Base-by-base conservation (phyloP, 2,797 vertebrate species). In the Antennarius maculatus region DNA sequence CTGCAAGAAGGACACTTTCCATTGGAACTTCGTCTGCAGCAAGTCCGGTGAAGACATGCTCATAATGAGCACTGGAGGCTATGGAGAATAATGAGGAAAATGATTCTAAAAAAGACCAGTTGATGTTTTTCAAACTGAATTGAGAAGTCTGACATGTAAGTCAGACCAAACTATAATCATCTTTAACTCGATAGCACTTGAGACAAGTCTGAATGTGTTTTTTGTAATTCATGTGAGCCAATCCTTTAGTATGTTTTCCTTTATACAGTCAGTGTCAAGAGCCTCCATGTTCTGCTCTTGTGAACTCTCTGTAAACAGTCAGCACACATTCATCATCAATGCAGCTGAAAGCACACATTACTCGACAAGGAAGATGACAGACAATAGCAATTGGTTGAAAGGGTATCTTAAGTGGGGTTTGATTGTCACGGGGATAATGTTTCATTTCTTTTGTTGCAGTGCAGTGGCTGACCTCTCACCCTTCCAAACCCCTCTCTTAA, bases 351-450 rank as follows among this genome's bases (percentile, higher is more conserved):
- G 69, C 66, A 18, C 47, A 74, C 72, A 74, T 90, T 79, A 83
- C 76, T 77, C 14, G 37, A 49, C 49, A 9, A 23, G 42, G 61
- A 76, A 76, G 79, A 83, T 91, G 89, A 91, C 82, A 83, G 89
- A 91, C 86, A 85, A 82, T 79, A 71, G 59, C 91, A 90, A 90
- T 91, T 86, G 90, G 77, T 64, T 79, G 76, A 83, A 73, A 81
- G 70, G 54, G 67, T 58, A 73, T 76, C 76, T 63, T 75, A 73
- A 85, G 83, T 56, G 50, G 59, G 63, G 59, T 66, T 67, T 67
- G 81, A 89, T 91, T 83, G 87, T 91, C 88, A 89, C 68, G 13
- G 76, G 67, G 83, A 88, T 91, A 77, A 84, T 60, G 83, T 90
- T 91, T 77, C 88, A 74, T 87, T 83, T 88, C 77, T 88, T 91